A percentile compares a stretch with the other conserved stretches of the same genome.
phyloP scores from a whole-genome alignment of 1,140 invertebrate genomes.

The Melitaea cinxia region DNA sequence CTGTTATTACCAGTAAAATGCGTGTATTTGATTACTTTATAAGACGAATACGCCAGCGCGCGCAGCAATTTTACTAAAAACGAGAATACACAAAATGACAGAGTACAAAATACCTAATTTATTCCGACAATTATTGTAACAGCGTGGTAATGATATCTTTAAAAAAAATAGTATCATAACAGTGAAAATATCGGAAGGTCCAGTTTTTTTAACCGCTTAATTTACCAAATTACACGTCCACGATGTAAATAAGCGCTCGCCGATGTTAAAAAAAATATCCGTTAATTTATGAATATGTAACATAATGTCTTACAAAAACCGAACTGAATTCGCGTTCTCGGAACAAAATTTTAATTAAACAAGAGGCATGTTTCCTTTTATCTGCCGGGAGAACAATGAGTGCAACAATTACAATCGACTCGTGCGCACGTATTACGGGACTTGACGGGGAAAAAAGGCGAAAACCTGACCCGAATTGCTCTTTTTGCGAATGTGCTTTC shows the following conservation, averaged over 20 bases:
- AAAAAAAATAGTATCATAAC: conserved; percentile 9
- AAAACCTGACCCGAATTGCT: conserved; percentile 66
- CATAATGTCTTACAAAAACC: conserved; percentile 39
- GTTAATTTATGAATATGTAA: conserved; percentile 36
- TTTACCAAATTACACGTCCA: conserved; percentile 26
- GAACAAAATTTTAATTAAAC: conserved; percentile 73
- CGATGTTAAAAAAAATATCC: background rate
- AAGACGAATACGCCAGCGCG: too few species aligned
- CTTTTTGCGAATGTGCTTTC: conserved; percentile 15
- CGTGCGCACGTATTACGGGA: conserved; percentile 57
- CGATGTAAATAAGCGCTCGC: background rate
- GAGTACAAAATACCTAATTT: background rate
- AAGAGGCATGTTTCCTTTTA: conserved; percentile 56
- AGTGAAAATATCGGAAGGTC: conserved; percentile 9
- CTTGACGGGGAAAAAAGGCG: conserved; percentile 44
- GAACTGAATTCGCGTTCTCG: conserved; percentile 51
- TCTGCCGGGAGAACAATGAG: conserved; percentile 69
- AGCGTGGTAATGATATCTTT: background rate
- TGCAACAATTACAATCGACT: conserved; percentile 67
- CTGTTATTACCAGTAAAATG: too few species aligned
- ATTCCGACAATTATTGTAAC: background rate
- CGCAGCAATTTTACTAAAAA: too few species aligned
- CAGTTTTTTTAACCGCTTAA: conserved; percentile 11
- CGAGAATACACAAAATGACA: background rate
- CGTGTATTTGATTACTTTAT: too few species aligned